Base-by-base conservation (phyloP, 1,140 invertebrate species). In the Tetramorium alpestre region DNA sequence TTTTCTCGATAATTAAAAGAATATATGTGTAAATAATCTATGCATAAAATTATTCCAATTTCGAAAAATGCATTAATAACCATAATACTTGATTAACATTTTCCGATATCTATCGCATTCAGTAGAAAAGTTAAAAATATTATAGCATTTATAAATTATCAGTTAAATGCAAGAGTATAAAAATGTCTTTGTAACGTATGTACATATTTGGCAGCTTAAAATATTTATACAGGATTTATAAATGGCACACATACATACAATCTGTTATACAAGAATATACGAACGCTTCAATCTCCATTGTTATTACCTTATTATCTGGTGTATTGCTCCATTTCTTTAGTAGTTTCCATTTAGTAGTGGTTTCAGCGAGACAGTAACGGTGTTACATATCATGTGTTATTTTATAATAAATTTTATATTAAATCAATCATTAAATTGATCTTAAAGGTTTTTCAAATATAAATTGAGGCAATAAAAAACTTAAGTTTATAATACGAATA, bases 141-240 rank as follows among this genome's bases (percentile, higher is more conserved):
- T 67, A 10, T n/a, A 69, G n/a, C 7, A 81, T 56, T 81, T 70
- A 56, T 67, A 33, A 70, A 81, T 44, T 41, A 8, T 44, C 16
- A 58, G 5, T 18, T 70, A 38, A 44, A 44, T 81, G 16, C 47
- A 67, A 18, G 3, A 67, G 47, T n/a, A 44, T 44, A 44, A 10
- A 56, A 70, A 81, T 56, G 33, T 18, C 49, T 62, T 0, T 62
- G 8, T 60, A 28, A 38, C 10, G 5, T n/a, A 82, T 60, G 6
- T 76, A 51, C 6, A 54, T 28, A 82, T 70, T 89, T 72, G 51
- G 58, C 54, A 65, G 49, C 10, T 72, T 73, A 56, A 22, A 16
- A 58, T 49, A 62, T 69, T 65, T 44, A 3, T 60, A 62, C 58
- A 85, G 0, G 28, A 77, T 49, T 62, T 72, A 33, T 28, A 3